Evolutionary conservation across 2,888 invertebrate genomes (phyloP), one percentile per base, ranked within the genome.

Genomic region (Archaeoteleia sp.): DNA sequence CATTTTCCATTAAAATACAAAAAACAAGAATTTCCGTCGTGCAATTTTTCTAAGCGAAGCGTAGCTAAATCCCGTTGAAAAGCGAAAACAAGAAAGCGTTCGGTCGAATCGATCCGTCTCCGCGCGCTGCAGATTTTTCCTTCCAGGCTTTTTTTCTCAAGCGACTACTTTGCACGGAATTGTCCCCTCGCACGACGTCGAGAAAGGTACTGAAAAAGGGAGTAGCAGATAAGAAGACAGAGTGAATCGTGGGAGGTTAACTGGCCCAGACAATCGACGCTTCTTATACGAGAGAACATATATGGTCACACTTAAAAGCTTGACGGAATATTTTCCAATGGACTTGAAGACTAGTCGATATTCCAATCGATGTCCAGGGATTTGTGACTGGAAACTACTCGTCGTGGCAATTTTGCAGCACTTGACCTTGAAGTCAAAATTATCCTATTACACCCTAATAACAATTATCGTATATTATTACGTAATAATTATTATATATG

Each of bases 221-320:
- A 55, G 67, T 43, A 57, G 60, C 57, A 61, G 67, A 67, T 70
- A 70, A 70, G 60, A 55, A 66, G 70, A 58, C 43, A 37, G 43
- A 29, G 32, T 10, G 37, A 49, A 32, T 37, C 55, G 46, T 55
- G 17, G 61, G 61, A 42, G 53, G 67, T 61, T 70, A 70, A 67
- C 70, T 65, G 63, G 65, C 67, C 60, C 60, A 63, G 70, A 70
- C 70, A 61, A 67, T 70, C 63, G 67, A 43, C 57, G 57, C 61
- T 65, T 58, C 62, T 54, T 48, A 35, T 14, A 12, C 49, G 55
- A 20, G 39, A 40, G 34, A 46, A 62, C 35, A 32, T 53, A 30
- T 37, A 45, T 49, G 58, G 68, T 68, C 63, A 46, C 48, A 58
- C 51, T 60, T 60, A 39, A 67, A 51, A 51, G 45, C 43, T 15